Evolutionary conservation across 2,797 vertebrate genomes (phyloP).

Genomic region (Alfaro cultratus): DNA sequence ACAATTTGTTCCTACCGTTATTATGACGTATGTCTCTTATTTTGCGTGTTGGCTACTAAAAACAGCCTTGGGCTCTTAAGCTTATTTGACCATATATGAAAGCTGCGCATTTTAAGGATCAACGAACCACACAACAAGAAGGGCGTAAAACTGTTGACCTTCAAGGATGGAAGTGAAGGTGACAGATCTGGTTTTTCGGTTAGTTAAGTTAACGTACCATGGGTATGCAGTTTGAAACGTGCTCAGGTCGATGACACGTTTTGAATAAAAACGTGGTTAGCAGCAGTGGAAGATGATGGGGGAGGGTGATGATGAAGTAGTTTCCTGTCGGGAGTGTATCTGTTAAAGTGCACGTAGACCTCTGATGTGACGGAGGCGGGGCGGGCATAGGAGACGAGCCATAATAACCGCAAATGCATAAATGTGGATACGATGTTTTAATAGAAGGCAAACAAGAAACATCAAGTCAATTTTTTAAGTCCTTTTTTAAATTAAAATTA

Average conservation of each 20-base stretch:
- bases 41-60: neutral
- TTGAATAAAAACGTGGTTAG: neutral
- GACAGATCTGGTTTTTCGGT: conserved; percentile 13
- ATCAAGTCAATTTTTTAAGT: neutral
- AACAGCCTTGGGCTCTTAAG: rapidly evolving
- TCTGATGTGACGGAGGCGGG: conserved; percentile 47
- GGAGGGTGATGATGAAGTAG: conserved; percentile 10
- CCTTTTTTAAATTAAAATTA: neutral
- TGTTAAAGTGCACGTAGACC: conserved; percentile 68
- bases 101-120: conserved; percentile 9
- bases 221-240: rapidly evolving
- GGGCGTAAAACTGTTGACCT: conserved; percentile 61
- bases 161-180: conserved; percentile 49
- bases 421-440: neutral
- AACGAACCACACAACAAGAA: conserved; percentile 57
- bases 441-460: neutral
- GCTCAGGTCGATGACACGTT: neutral
- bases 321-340: conserved; percentile 39
- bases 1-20: neutral
- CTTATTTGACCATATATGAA: neutral
- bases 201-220: rapidly evolving
- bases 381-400: conserved; percentile 5
- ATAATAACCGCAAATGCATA: neutral
- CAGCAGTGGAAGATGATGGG: neutral
- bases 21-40: neutral